Evolutionary conservation across 2,888 invertebrate genomes (phyloP), one percentile per base, ranked within the genome.

Genomic region (Sarcophaga rosellei): DNA sequence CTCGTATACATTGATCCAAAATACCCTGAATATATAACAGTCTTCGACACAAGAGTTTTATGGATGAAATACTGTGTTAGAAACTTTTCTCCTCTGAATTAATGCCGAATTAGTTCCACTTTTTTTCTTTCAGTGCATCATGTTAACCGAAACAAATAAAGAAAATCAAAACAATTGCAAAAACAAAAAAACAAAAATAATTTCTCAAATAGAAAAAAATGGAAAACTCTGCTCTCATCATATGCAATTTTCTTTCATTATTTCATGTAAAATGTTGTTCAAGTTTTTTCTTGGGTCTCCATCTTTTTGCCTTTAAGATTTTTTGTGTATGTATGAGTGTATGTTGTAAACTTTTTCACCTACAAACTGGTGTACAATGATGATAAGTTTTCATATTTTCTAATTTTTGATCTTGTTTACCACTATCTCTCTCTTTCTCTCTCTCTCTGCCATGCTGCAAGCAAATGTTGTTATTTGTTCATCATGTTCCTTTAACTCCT

Each of bases 161-260:
- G 11, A 21, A 69, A 63, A 68, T 2, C 20, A 61, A 61, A 61
- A 61, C 10, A 61, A 20, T 17, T 0, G 17, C 4, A 53, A 53
- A n/a, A 61, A 65, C 21, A 70, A 75, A 47, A 76, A 70, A 53
- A 25, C 12, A 69, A 35, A n/a, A 35, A 35, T 35, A 35, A 6
- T 35, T 35, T 35, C 10, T 35, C 6, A 35, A 35, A 35, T 35
- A 3, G 35, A 35, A 59, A 74, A 47, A 81, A 70, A 17, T 69
- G 17, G 5, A 17, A 69, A 35, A 21, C 75, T 35, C 35, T 35
- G 35, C 35, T 35, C 8, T 35, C 35, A 35, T 75, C 80, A 69
- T 78, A 78, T 81, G 86, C 76, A 81, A 86, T 77, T 83, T 86
- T 81, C 83, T 74, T 86, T 78, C 74, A 86, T 81, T 78, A 86